Evolutionary conservation across 1,140 invertebrate genomes (phyloP).

Genomic region (Vanessa atalanta): DNA sequence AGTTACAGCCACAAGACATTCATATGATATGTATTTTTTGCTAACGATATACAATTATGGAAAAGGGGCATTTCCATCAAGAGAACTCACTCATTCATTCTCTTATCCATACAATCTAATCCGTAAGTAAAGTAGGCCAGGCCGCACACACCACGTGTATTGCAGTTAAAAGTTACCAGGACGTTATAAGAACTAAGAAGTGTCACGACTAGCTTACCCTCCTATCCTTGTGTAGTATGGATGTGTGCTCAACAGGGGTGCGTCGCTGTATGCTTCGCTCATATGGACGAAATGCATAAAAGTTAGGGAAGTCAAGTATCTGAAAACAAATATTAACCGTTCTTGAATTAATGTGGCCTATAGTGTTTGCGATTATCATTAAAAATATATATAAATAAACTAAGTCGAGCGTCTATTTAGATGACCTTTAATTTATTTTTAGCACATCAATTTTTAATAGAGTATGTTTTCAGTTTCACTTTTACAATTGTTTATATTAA

Average conservation of each 20-base stretch:
- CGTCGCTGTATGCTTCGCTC: conserved; percentile 66
- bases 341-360: neutral
- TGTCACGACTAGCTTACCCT: conserved; percentile 67
- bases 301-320: conserved; percentile 78
- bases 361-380: neutral
- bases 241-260: conserved; percentile 52
- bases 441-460: no score
- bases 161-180: conserved; percentile 54
- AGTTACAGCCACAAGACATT: no score
- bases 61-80: no score
- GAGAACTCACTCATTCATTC: neutral
- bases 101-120: neutral
- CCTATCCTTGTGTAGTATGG: conserved; percentile 65
- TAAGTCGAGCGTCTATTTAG: no score
- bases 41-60: no score
- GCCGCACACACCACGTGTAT: conserved; percentile 57
- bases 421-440: no score
- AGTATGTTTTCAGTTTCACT: no score
- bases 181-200: conserved; percentile 39
- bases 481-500: no score
- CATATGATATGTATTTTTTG: no score
- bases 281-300: conserved; percentile 80
- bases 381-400: no score
- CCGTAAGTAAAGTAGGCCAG: neutral
- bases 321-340: conserved; percentile 39